phyloP scores from a whole-genome alignment of 2,888 invertebrate genomes.

The Lamproptera curius region DNA sequence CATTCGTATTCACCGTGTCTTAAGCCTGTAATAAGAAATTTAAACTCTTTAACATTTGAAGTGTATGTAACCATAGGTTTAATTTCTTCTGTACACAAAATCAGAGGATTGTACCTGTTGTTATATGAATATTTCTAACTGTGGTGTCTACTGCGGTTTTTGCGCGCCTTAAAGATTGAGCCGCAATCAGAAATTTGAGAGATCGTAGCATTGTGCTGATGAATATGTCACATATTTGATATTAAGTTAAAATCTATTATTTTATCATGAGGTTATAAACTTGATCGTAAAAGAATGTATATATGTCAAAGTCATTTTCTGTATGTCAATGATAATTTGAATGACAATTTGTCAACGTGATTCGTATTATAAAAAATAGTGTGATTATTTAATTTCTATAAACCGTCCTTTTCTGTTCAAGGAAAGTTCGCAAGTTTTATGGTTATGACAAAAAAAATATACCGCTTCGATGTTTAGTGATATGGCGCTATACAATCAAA shows the following conservation, averaged over 20 bases:
- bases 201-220: slow-evolving; percentile 38
- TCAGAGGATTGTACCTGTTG: slow-evolving; percentile 41
- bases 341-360: no score
- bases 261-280: slow-evolving; percentile 27
- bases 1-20: slow-evolving; percentile 92
- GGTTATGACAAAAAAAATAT: no score
- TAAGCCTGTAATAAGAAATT: slow-evolving; percentile 60
- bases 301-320: no score
- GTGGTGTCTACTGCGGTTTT: slow-evolving; percentile 25
- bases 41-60: slow-evolving; percentile 24
- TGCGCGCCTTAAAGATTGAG: slow-evolving; percentile 26
- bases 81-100: neutral
- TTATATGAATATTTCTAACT: slow-evolving; percentile 42
- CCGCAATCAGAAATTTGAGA: slow-evolving; percentile 29
- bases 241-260: neutral
- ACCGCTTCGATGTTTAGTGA: no score
- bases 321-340: no score
- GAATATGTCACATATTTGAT: slow-evolving; percentile 25
- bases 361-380: no score
- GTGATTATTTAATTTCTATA: no score
- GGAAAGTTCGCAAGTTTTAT: no score
- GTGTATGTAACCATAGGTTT: neutral
- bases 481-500: no score
- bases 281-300: no score
- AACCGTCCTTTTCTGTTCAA: no score